Base-by-base conservation (phyloP, 2,797 vertebrate genomes). In the Carapus acus region DNA sequence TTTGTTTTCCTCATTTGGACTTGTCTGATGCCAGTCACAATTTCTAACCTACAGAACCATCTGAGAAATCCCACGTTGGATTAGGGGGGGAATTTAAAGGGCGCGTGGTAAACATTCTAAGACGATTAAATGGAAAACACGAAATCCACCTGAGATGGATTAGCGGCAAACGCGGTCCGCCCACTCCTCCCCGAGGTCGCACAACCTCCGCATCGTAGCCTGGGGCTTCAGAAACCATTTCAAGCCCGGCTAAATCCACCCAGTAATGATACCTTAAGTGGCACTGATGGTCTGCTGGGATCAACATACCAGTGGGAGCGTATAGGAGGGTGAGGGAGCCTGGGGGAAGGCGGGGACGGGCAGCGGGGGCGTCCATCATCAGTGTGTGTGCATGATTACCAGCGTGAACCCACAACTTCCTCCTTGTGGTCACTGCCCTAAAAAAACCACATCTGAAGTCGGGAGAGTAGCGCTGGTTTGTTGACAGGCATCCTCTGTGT, bases 401-500 rank as follows among this genome's bases (percentile, higher is more conserved):
- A 48, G n/a, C 3, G 14, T 54, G 23, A 49, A 47, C 58, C 71
- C 55, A 69, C 65, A 51, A 69, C 78, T 83, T 85, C 83, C 82
- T 73, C 69, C 41, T 37, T 74, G 79, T 31, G 83, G 80, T 77
- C 22, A 37, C 56, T 68, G 38, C 52, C 53, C 67, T 60, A 7
- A 55, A n/a, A n/a, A n/a, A 54, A 78, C 79, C 77, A 78, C 77
- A 75, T 73, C 63, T 76, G 69, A 34, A 65, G 27, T 37, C 65
- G 58, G 49, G 61, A 60, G 65, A 75, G 78, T 51, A 72, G 59
- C 31, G 58, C 34, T 50, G 58, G 69, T 77, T 76, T 76, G 76
- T 82, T 82, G 74, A 80, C 77, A 77, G 68, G 69, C 69, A 18
- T 57, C 57, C 56, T 69, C 62, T 65, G 69, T 69, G 73, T 71